Evolutionary conservation across 1,140 invertebrate genomes (phyloP), one percentile per base, ranked within the genome.

Genomic region (Lucilia cuprina): DNA sequence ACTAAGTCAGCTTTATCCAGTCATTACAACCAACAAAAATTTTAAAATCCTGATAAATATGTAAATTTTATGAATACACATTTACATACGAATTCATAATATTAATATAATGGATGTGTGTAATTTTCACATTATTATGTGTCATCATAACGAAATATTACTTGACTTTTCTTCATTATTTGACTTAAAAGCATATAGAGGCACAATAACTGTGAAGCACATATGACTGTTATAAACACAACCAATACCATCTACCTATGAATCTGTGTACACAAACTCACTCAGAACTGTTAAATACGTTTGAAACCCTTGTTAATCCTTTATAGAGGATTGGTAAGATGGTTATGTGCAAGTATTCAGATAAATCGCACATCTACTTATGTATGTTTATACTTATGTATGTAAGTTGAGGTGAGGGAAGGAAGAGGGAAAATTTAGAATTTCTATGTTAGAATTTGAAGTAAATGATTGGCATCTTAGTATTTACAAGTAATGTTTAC

Each of bases 401-500:
- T 30, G 25, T 30, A 30, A 2, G 25, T 30, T 30, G 25, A 30
- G 25, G 25, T 30, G 65, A 70, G 21, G 0, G 7, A 70, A 19
- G 55, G 13, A 5, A 60, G 55, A n/a, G 55, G n/a, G 55, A n/a
- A 14, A 60, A 7, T 25, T 70, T 21, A 25, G 65, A n/a, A n/a
- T n/a, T n/a, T n/a, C n/a, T n/a, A n/a, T n/a, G n/a, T n/a, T n/a
- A n/a, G n/a, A 70, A 70, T 70, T 19, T 21, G 25, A 70, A 25
- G 65, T 25, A 70, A 70, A 70, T 70, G 65, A 70, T 21, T 70
- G 65, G 65, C 65, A 70, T 70, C 65, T 70, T 70, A 70, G 65
- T 70, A 70, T 70, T 70, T 70, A 70, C 65, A 70, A 70, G 25
- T 70, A 70, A 70, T 70, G 65, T 70, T 70, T 70, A 70, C 65